These are phyloP conservation scores for Oeneis ivallda DNA, from an alignment of 2,888 invertebrate species.

Conservation along the genomic window DNA sequence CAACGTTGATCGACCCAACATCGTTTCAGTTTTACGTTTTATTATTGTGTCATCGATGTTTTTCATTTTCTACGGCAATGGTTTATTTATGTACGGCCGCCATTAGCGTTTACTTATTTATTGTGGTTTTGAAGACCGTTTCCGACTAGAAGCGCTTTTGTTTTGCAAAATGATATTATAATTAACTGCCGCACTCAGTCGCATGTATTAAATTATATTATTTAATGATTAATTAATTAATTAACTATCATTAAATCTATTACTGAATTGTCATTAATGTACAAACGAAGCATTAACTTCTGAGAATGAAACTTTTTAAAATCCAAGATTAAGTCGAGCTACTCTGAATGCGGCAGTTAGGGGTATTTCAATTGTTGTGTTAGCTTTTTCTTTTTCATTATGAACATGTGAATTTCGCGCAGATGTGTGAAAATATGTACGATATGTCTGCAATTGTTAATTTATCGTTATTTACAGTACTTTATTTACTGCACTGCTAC, in stretches of 20 bases:
- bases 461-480: not conserved
- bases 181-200: no score
- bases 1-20: slow-evolving; percentile 57
- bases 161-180: not conserved
- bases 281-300: no score
- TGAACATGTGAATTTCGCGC: not conserved
- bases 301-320: no score
- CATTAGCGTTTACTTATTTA: slow-evolving; percentile 6
- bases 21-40: slow-evolving; percentile 23
- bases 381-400: slow-evolving; percentile 4
- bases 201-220: no score
- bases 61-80: slow-evolving; percentile 13
- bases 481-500: not conserved
- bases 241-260: no score
- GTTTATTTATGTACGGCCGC: slow-evolving; percentile 12
- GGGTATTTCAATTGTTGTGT: not conserved
- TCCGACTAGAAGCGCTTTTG: not conserved
- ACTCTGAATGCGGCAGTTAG: no score
- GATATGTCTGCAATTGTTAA: slow-evolving; percentile 3
- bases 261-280: no score
- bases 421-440: slow-evolving; percentile 5
- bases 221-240: no score
- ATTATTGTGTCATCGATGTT: slow-evolving; percentile 27
- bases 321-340: no score
- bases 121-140: not conserved